phyloP scores from a whole-genome alignment of 1,140 invertebrate genomes.

The Drosophila insularis region DNA sequence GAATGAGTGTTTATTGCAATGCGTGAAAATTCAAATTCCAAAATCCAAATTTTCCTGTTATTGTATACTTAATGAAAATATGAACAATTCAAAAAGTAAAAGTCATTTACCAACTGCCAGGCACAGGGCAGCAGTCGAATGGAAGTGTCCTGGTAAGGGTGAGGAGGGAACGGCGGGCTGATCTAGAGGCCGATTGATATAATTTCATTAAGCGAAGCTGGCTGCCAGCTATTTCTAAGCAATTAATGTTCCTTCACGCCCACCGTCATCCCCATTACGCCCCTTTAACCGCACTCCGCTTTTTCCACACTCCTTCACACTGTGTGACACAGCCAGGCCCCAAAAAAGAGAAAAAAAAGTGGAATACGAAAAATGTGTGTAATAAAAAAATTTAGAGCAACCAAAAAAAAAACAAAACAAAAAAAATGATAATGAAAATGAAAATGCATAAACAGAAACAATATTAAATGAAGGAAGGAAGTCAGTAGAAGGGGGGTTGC shows the following conservation, averaged over 20 bases:
- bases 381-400: constrained; percentile 62
- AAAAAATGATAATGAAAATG: constrained; percentile 75
- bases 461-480: not conserved
- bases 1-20: constrained; percentile 41
- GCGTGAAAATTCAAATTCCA: constrained; percentile 59
- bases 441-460: constrained; percentile 68
- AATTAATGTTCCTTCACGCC: constrained; percentile 56
- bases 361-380: constrained; percentile 45
- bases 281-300: constrained; percentile 9
- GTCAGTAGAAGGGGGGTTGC: not conserved
- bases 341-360: constrained; percentile 15
- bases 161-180: constrained; percentile 7
- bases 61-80: constrained; percentile 59
- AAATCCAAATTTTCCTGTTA: not conserved
- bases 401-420: not conserved
- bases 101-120: constrained; percentile 74
- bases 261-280: not conserved
- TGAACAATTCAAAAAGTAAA: constrained; percentile 70
- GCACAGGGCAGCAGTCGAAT: constrained; percentile 15
- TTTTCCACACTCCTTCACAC: not conserved
- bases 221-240: constrained; percentile 29
- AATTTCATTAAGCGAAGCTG: constrained; percentile 67
- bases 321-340: not conserved
- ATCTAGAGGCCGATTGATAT: constrained; percentile 67
- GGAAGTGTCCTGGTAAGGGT: not conserved